Evolutionary conservation across 1,140 invertebrate genomes (phyloP).

Genomic region (Megathymus violae): DNA sequence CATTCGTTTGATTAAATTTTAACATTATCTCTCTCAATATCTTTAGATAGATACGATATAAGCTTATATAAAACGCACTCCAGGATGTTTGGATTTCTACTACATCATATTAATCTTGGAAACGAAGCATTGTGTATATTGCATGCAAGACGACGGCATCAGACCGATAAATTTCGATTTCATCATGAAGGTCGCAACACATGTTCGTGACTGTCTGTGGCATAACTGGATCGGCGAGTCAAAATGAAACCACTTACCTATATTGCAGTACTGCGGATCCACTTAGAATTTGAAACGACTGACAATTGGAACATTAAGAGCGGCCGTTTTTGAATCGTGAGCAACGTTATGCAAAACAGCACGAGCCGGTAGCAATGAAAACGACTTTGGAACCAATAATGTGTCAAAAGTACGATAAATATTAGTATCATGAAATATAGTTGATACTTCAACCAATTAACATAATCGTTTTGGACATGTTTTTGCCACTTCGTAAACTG

Average conservation of each 20-base stretch:
- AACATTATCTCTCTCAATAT: constrained; percentile 15
- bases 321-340: constrained; percentile 60
- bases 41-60: not conserved
- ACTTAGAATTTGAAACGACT: constrained; percentile 62
- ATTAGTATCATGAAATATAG: too few relatives aligned
- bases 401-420: too few relatives aligned
- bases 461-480: too few relatives aligned
- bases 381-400: constrained; percentile 33
- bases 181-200: constrained; percentile 63
- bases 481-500: too few relatives aligned
- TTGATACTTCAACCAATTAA: too few relatives aligned
- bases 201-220: constrained; percentile 64
- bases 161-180: constrained; percentile 63
- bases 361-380: constrained; percentile 54
- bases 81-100: not conserved
- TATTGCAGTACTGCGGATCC: constrained; percentile 57
- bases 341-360: constrained; percentile 69
- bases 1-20: constrained; percentile 25
- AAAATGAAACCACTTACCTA: constrained; percentile 61
- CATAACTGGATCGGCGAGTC: constrained; percentile 67
- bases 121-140: constrained; percentile 19
- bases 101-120: constrained; percentile 23
- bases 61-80: not conserved
- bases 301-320: constrained; percentile 63
- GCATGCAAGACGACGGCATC: constrained; percentile 21